A percentile compares a stretch with the other conserved stretches of the same genome.
Evolutionary conservation across 64 coral and sea anemone species (phyloP).

Genomic region (Porites australiensis): DNA sequence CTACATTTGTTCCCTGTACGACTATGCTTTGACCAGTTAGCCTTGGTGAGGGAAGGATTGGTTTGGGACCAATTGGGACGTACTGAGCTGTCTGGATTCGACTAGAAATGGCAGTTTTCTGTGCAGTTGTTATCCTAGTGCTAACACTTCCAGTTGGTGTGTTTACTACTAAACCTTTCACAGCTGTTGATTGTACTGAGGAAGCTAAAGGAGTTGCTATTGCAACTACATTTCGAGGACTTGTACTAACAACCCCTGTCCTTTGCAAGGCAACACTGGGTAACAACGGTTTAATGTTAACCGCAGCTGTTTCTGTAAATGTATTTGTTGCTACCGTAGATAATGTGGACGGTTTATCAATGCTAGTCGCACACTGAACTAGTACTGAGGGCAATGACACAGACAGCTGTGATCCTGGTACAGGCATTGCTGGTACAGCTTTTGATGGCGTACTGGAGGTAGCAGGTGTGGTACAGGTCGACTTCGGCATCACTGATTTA

Average conservation of each 20-base stretch:
- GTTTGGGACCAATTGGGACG: conserved; percentile 30
- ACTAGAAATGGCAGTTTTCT: conserved; percentile 12
- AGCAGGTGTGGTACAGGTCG: not conserved
- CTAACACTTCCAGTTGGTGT: not conserved
- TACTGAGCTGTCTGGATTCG: not conserved
- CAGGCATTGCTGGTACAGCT: not conserved
- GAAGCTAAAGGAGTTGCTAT: not conserved
- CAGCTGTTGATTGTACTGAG: not conserved
- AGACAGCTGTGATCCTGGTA: not conserved
- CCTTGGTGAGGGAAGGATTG: conserved; percentile 11
- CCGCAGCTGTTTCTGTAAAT: not conserved
- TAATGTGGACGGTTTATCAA: not conserved
- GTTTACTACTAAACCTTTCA: not conserved
- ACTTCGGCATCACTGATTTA: not conserved
- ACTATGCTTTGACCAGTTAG: conserved; percentile 26
- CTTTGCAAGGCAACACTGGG: not conserved
- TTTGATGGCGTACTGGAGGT: no score
- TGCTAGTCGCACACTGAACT: not conserved
- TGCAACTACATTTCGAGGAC: not conserved
- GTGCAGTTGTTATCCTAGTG: not conserved
- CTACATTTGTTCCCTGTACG: conserved; percentile 37
- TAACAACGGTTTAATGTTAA: not conserved
- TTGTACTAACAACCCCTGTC: not conserved
- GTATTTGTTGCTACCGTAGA: not conserved
- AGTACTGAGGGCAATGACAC: not conserved